phyloP scores from a whole-genome alignment of 2,113 vertebrate genomes.

The Oryzias celebensis region DNA sequence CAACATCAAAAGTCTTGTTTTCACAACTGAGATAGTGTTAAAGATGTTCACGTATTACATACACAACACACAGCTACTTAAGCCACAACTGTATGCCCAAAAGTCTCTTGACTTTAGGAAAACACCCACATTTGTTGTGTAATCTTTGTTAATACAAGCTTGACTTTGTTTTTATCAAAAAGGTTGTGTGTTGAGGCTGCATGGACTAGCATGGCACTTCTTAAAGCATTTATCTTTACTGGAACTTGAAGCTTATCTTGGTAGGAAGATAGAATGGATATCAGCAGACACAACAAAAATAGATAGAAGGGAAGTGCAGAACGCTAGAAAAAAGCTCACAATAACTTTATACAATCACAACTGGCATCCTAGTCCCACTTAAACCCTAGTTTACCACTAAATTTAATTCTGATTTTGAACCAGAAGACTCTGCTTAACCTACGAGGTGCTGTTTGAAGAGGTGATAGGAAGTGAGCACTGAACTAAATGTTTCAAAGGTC shows the following conservation, averaged over 20 bases:
- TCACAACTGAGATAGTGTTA: constrained; percentile 35
- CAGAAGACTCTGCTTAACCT: neutral
- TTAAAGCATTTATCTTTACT: no score
- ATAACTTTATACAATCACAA: neutral
- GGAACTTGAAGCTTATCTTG: neutral
- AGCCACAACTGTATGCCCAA: neutral
- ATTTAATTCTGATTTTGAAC: neutral
- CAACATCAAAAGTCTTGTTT: constrained; percentile 42
- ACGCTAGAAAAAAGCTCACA: neutral
- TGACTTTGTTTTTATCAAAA: no score
- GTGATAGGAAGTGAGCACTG: neutral
- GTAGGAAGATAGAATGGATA: constrained; percentile 9
- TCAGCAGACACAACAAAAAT: constrained; percentile 16
- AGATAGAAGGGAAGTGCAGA: neutral
- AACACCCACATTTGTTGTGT: no score
- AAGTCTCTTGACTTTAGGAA: no score
- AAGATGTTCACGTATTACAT: constrained; percentile 12
- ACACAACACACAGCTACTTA: constrained; percentile 3
- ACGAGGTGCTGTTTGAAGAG: neutral
- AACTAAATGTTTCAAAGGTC: neutral
- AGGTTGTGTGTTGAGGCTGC: no score
- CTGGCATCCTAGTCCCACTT: neutral
- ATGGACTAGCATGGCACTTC: no score
- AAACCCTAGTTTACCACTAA: neutral
- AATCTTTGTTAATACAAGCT: no score